Conservation (phyloP, 2,797 vertebrate species). For the Prunella strophiata region DNA sequence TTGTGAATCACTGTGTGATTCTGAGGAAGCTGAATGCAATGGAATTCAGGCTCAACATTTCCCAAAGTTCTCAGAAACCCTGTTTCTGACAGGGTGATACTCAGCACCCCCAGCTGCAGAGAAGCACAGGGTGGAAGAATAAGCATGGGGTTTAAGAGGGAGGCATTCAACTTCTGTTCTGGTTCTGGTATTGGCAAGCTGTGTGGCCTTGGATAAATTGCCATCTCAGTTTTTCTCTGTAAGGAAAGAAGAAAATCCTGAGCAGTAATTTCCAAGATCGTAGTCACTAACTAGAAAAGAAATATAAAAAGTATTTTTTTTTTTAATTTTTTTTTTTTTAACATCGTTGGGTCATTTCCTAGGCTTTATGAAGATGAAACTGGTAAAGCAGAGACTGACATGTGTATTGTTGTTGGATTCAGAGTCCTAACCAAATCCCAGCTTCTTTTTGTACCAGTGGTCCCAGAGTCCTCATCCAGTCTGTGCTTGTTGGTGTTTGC, state of each 20-base stretch:
- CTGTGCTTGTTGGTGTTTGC: neutral
- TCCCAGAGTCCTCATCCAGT: neutral
- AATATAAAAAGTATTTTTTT: neutral
- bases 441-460: neutral
- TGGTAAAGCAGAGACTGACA: neutral
- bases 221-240: neutral
- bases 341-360: rapidly evolving
- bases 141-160: neutral
- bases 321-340: neutral
- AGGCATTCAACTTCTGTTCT: neutral
- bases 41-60: neutral
- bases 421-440: neutral
- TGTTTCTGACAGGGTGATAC: neutral
- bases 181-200: neutral
- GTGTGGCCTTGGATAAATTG: neutral
- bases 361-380: neutral
- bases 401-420: neutral
- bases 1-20: neutral
- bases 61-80: neutral
- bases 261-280: neutral
- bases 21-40: neutral
- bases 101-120: neutral
- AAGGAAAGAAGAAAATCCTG: neutral
- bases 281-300: neutral
- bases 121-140: neutral